These are phyloP conservation scores for Lacanobia wlatinum DNA, from an alignment of 2,888 invertebrate species.

Conservation along the genomic window DNA sequence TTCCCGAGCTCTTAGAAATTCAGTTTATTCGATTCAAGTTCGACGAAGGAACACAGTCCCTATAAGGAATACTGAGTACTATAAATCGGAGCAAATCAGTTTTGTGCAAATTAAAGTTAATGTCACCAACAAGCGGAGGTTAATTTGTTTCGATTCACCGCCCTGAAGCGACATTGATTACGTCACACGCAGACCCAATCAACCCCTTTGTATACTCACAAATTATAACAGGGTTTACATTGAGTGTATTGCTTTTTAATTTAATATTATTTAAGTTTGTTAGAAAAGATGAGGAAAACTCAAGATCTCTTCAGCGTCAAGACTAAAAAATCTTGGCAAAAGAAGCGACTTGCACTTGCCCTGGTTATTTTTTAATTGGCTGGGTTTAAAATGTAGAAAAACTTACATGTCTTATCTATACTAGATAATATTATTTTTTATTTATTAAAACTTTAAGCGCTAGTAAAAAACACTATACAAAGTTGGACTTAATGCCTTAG, in stretches of 20 bases:
- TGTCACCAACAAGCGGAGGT: conserved; percentile 67
- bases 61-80: not conserved
- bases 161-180: conserved; percentile 71
- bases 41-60: not conserved
- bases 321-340: not conserved
- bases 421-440: too few species aligned
- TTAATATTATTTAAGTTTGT: conserved; percentile 12
- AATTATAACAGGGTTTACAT: conserved; percentile 59
- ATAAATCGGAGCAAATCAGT: conserved; percentile 66
- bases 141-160: conserved; percentile 75
- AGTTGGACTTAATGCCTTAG: too few species aligned
- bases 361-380: conserved; percentile 25
- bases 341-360: conserved; percentile 2
- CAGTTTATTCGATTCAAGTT: not conserved
- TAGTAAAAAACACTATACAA: too few species aligned
- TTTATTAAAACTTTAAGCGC: too few species aligned
- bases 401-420: not conserved
- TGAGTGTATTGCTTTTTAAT: conserved; percentile 47
- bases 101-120: conserved; percentile 71
- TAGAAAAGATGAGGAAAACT: conserved; percentile 9
- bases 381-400: not conserved
- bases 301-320: conserved; percentile 8
- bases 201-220: conserved; percentile 70
- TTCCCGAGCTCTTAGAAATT: not conserved
- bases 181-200: conserved; percentile 72